Conservation (phyloP, 2,797 vertebrate genomes). For the Mus minutoides region DNA sequence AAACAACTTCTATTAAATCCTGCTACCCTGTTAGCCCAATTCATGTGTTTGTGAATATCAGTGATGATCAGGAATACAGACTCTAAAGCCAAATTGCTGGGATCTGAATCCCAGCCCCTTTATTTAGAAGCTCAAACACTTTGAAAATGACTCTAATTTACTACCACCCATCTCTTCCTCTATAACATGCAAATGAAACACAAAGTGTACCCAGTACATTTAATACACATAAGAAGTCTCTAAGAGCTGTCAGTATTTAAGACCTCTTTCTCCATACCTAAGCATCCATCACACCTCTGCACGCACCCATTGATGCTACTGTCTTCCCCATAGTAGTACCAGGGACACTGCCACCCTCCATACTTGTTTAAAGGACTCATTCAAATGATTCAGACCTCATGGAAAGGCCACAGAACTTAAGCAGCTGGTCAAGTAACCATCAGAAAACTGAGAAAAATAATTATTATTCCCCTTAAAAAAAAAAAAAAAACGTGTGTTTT, state of each 20-base stretch:
- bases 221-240: not conserved
- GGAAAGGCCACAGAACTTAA: not conserved
- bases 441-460: slow-evolving; percentile 48
- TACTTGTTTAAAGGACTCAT: not conserved
- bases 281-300: not conserved
- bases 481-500: slow-evolving; percentile 40
- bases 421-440: slow-evolving; percentile 25
- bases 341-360: not conserved
- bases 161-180: not conserved
- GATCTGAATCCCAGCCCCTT: not conserved
- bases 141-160: not conserved
- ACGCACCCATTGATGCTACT: not conserved
- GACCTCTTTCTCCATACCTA: not conserved
- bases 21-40: not conserved
- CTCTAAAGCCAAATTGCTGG: no score
- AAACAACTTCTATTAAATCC: slow-evolving; percentile 70
- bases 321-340: not conserved
- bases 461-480: not conserved
- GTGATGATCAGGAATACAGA: not conserved
- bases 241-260: not conserved
- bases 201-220: not conserved
- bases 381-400: not conserved
- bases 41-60: not conserved
- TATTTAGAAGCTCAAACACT: not conserved
- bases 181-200: not conserved